Evolutionary conservation across 1,140 invertebrate species (phyloP), one percentile per base, ranked within the genome.

Genomic region (Stegodyphus mimosarum): DNA sequence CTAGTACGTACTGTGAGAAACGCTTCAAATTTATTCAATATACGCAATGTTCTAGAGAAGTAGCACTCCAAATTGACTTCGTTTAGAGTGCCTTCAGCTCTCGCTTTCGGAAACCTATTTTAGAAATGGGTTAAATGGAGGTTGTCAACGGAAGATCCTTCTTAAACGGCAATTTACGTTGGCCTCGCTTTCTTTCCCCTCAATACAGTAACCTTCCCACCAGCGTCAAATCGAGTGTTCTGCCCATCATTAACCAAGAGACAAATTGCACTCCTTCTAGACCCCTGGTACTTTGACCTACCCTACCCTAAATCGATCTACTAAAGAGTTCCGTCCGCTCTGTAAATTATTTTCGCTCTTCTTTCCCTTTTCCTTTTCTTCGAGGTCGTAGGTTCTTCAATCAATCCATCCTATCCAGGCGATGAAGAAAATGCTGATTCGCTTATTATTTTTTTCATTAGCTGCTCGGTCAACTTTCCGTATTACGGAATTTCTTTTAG

Each of bases 161-260:
- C 33, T 33, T 33, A 33, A 33, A 33, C 33, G 33, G 33, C 33
- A 33, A 33, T 33, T 33, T 33, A 33, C 33, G 33, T 33, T 33
- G 33, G 33, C 33, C 33, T 33, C 33, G 3, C 33, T 33, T 33
- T 33, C 33, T 33, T 53, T 51, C 51, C 9, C 49, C 69, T 70
- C 66, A 70, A 52, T 70, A 66, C 51, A 70, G 64, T 53, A 78
- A 78, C 50, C 69, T 79, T 53, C 50, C 15, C 49, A 69, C 50
- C 49, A 6, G 53, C 64, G 76, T 79, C 76, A 79, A 79, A 79
- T 79, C 76, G 76, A 79, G 76, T 79, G 76, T 79, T 70, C 76
- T 69, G 64, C 66, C 76, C 76, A 79, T 79, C 76, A 69, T 79
- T 79, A 79, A 79, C 76, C 76, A 48, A 53, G 76, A 53, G 66